These are phyloP conservation scores for Columbina picui DNA, from an alignment of 2,113 vertebrate species.

Conservation along the genomic window DNA sequence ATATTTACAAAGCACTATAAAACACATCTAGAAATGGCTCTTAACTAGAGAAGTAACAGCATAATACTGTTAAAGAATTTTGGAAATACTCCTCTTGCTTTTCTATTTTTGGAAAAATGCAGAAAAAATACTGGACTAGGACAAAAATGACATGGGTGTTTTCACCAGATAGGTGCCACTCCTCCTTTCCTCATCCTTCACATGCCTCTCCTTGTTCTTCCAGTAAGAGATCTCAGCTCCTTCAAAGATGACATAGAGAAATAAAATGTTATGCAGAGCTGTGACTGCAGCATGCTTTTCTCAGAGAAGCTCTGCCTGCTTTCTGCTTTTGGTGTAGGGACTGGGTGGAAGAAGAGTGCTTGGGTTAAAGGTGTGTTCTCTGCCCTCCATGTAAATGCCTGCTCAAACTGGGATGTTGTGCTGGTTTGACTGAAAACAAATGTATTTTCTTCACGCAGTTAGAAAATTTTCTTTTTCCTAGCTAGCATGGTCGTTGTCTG, in stretches of 20 bases:
- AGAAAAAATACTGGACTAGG: background rate
- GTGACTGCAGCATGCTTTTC: background rate
- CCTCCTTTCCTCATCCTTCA: background rate
- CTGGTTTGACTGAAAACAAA: too few species aligned
- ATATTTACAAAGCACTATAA: constrained; percentile 6
- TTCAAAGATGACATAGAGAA: background rate
- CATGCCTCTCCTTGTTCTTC: background rate
- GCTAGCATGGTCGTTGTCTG: too few species aligned
- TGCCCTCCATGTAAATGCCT: background rate
- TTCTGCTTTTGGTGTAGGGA: background rate
- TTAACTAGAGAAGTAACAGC: background rate
- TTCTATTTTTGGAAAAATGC: background rate
- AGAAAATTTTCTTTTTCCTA: too few species aligned
- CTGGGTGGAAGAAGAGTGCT: background rate
- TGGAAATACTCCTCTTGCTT: background rate
- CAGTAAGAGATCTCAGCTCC: background rate
- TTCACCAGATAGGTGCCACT: background rate
- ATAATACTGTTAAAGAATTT: background rate
- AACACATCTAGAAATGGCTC: background rate
- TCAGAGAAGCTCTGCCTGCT: background rate
- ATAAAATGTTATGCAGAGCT: background rate
- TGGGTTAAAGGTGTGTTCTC: background rate
- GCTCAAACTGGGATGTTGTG: background rate
- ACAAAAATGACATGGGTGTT: background rate
- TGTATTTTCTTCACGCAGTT: too few species aligned